These are phyloP conservation scores for Salminus brasiliensis DNA, from an alignment of 2,113 vertebrate genomes.

Conservation along the genomic window DNA sequence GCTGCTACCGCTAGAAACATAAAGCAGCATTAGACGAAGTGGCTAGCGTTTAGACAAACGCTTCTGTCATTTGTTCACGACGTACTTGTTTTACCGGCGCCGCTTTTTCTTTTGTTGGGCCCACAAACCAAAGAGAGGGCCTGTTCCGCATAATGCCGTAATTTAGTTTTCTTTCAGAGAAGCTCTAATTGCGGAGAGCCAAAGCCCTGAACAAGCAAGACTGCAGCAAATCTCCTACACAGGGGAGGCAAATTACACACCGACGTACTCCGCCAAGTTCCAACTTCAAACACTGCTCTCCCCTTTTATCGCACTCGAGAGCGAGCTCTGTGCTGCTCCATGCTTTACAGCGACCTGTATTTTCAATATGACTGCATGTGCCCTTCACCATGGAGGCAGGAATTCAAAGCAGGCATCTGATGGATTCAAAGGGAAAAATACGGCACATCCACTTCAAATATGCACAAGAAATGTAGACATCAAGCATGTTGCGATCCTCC, in stretches of 20 bases:
- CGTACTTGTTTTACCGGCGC: not conserved
- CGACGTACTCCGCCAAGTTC: not conserved
- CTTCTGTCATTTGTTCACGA: slow-evolving; percentile 5
- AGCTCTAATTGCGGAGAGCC: slow-evolving; percentile 11
- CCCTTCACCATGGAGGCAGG: not conserved
- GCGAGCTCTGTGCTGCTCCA: not conserved
- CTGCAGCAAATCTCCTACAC: slow-evolving; percentile 18
- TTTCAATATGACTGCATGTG: slow-evolving; percentile 4
- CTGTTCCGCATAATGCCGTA: slow-evolving; percentile 19
- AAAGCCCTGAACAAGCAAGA: slow-evolving; percentile 20
- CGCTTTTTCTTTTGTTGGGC: not conserved
- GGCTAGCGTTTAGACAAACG: not conserved
- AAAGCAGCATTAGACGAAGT: not conserved
- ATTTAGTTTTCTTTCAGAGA: slow-evolving; percentile 26
- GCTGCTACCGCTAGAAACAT: not conserved
- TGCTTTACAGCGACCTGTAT: not conserved
- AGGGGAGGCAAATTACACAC: slow-evolving; percentile 22
- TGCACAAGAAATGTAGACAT: not conserved
- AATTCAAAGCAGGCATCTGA: slow-evolving; percentile 6
- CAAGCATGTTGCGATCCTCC: not conserved
- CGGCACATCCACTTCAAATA: not conserved
- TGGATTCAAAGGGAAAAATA: not conserved
- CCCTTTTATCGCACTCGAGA: slow-evolving; percentile 35
- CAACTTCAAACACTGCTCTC: slow-evolving; percentile 47
- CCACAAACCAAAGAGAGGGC: slow-evolving; percentile 20